phyloP scores from a whole-genome alignment of 2,797 vertebrate genomes.

The Melanotaenia maccullochi region DNA sequence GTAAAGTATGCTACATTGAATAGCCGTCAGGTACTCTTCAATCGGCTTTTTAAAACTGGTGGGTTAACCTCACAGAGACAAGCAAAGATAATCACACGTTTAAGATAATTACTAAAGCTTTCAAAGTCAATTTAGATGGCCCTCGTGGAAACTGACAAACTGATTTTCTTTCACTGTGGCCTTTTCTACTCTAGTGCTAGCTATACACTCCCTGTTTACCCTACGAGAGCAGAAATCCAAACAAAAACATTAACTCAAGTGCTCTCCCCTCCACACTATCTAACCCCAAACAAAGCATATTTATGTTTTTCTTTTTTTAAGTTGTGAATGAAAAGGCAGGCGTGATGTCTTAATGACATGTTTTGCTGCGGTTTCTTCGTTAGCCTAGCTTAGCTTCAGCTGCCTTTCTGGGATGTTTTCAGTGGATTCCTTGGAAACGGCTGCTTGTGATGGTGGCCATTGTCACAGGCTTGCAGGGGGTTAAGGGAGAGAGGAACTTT shows the following conservation, averaged over 20 bases:
- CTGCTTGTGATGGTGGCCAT: conserved; percentile 72
- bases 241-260: conserved; percentile 72
- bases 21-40: conserved; percentile 79
- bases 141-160: conserved; percentile 69
- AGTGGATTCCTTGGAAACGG: conserved; percentile 70
- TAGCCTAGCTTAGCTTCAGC: conserved; percentile 65
- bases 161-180: conserved; percentile 56
- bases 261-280: conserved; percentile 50
- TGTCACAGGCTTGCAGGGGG: conserved; percentile 69
- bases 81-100: conserved; percentile 79
- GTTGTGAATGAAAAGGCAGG: conserved; percentile 56
- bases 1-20: conserved; percentile 74
- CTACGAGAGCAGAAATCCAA: conserved; percentile 64
- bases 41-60: conserved; percentile 67
- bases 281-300: conserved; percentile 62
- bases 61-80: conserved; percentile 71
- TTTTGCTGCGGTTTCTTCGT: conserved; percentile 60
- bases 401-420: conserved; percentile 56
- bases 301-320: conserved; percentile 3
- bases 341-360: conserved; percentile 61
- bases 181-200: conserved; percentile 44
- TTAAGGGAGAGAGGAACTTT: conserved; percentile 78
- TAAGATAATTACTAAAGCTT: conserved; percentile 78
- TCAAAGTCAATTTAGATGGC: conserved; percentile 68
- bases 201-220: conserved; percentile 62